Base-by-base conservation (phyloP, 1,140 invertebrate species). In the Whitmania pigra region DNA sequence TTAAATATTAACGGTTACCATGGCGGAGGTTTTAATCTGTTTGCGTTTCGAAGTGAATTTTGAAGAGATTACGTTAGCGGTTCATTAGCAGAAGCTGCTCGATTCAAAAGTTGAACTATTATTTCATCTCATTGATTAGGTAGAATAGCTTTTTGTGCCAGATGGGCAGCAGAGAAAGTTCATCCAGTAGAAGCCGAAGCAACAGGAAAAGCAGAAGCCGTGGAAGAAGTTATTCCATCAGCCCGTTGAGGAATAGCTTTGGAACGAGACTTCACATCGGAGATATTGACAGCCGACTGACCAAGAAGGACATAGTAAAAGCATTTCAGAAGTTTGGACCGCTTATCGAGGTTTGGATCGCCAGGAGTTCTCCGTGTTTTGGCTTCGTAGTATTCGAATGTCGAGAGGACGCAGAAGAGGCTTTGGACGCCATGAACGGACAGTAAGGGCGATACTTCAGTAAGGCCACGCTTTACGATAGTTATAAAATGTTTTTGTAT, bases 291-390 rank as follows among this genome's bases (percentile, higher is more conserved):
- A 18, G 20, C 18, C 76, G 78, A 72, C 77, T 77, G 18, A 78
- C 78, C 7, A 78, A 79, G 71, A 67, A 76, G 54, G 80, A 81
- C 25, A 74, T 83, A 36, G 77, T 77, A 49, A 77, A 75, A 72
- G 72, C 72, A 27, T 83, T 82, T 76, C 76, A 78, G 72, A 80
- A 79, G 69, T 82, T 79, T 79, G 82, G 82, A n/a, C 75, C 75
- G 53, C 29, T 82, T 15, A 73, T 76, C 43, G 82, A 83, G 73
- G 76, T 82, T 7, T 83, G 82, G 82, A 73, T 82, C 43, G 82
- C 82, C 0, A 76, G 76, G 71, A 80, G 78, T 67, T 80, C 80
- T n/a, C 82, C 82, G 40, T 81, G 82, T 71, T 83, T 83, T 78
- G 80, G 80, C 13, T 82, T 83, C 77, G 73, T 83, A 40, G 80